These are phyloP conservation scores for Drosophila quadrilineata DNA, from an alignment of 1,140 invertebrate genomes.

Conservation along the genomic window DNA sequence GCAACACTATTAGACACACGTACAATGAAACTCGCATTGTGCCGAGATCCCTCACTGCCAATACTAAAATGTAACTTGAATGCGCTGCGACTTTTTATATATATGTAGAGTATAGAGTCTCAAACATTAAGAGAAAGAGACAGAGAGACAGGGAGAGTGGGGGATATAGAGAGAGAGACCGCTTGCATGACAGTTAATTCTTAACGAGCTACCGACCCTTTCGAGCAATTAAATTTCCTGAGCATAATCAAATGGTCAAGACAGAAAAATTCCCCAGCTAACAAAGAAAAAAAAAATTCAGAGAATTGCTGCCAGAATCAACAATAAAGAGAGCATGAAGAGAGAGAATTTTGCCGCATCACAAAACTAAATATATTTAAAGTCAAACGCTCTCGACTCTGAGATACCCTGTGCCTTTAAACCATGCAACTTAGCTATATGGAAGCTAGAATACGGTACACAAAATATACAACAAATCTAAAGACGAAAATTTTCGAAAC, in stretches of 20 bases:
- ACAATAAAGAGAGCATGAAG: background rate
- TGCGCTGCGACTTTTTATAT: conserved; percentile 51
- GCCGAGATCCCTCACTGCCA: conserved; percentile 6
- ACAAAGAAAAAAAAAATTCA: too few species aligned
- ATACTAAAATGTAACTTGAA: conserved; percentile 9
- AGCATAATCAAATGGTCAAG: conserved; percentile 63
- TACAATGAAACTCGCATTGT: conserved; percentile 53
- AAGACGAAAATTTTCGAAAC: too few species aligned
- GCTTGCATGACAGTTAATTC: conserved; percentile 33
- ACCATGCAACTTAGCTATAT: too few species aligned
- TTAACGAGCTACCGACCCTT: conserved; percentile 67
- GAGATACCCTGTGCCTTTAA: too few species aligned
- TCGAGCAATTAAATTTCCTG: conserved; percentile 71
- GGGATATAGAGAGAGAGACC: background rate
- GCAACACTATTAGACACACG: conserved; percentile 61
- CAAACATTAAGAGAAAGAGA: too few species aligned
- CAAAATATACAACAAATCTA: too few species aligned
- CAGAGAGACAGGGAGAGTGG: background rate
- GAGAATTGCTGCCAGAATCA: conserved; percentile 13
- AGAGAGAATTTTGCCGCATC: conserved; percentile 21
- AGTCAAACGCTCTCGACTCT: too few species aligned
- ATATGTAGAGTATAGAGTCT: too few species aligned
- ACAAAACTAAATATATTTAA: too few species aligned
- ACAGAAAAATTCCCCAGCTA: conserved; percentile 46
- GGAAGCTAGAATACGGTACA: too few species aligned